Evolutionary conservation across 92 coral and sea anemone genomes (phyloP).

Genomic region (Virgularia gustaviana): DNA sequence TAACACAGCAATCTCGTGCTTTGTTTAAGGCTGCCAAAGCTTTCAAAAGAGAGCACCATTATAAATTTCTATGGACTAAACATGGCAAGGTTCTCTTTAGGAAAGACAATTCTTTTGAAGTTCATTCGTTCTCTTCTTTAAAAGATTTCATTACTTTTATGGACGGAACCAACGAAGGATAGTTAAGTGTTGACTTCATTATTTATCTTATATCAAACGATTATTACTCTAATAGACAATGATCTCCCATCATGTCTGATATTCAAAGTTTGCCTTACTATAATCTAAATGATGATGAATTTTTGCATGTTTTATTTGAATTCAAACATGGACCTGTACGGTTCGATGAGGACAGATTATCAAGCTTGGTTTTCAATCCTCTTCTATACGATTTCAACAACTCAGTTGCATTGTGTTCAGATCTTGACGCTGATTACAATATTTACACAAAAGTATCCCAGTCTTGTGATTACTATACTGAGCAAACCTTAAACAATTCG

Average conservation of each 20-base stretch:
- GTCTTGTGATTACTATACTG: conserved; percentile 6
- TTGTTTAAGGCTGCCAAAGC: conserved; percentile 14
- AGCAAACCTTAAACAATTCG: background rate
- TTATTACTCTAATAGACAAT: no score
- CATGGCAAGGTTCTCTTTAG: background rate
- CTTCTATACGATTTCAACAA: background rate
- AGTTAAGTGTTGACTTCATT: no score
- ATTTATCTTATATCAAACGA: no score
- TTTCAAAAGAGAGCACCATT: conserved; percentile 11
- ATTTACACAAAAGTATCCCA: background rate
- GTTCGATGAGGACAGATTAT: conserved; percentile 35
- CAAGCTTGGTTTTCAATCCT: conserved; percentile 7
- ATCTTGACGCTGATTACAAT: conserved; percentile 8
- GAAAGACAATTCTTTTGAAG: no score
- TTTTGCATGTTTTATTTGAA: conserved; percentile 10
- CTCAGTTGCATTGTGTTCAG: background rate
- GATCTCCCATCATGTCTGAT: no score
- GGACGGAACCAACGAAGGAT: no score
- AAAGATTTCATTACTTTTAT: no score
- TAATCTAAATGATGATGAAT: conserved; percentile 34
- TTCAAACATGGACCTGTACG: conserved; percentile 27
- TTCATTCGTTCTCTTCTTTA: no score
- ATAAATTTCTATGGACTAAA: conserved; percentile 30
- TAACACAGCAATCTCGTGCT: conserved; percentile 17
- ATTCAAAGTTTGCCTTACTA: conserved; percentile 29